These are phyloP conservation scores for Tanypteryx hageni DNA, from an alignment of 2,888 invertebrate species.

Conservation along the genomic window DNA sequence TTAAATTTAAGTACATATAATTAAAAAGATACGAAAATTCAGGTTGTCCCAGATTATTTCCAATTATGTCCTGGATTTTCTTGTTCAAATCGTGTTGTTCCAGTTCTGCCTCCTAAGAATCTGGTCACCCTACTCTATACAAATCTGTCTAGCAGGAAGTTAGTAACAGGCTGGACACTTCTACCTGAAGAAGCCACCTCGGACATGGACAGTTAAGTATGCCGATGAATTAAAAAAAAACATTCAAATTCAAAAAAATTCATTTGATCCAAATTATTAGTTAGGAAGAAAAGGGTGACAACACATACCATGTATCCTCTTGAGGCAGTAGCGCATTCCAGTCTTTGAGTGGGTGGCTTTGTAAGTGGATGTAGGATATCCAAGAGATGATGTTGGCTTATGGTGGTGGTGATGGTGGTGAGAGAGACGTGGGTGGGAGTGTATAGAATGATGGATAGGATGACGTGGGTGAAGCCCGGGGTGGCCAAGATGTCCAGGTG, in stretches of 20 bases:
- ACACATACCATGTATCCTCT: slow-evolving; percentile 87
- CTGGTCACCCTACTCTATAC: no score
- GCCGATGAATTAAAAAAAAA: not conserved
- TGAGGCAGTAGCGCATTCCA: slow-evolving; percentile 89
- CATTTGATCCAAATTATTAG: not conserved
- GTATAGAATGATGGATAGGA: slow-evolving; percentile 79
- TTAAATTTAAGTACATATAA: no score
- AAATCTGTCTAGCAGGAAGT: no score
- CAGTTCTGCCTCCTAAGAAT: no score
- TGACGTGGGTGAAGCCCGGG: slow-evolving; percentile 43
- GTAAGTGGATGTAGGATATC: slow-evolving; percentile 89
- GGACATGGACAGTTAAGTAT: not conserved
- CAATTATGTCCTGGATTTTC: no score
- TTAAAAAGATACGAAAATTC: no score
- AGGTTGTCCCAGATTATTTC: no score
- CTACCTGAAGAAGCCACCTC: not conserved
- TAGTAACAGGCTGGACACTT: not conserved
- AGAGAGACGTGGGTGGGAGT: slow-evolving; percentile 78
- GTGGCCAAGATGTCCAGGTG: slow-evolving; percentile 46
- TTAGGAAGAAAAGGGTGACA: not conserved
- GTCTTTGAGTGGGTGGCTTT: slow-evolving; percentile 93
- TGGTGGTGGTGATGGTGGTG: slow-evolving; percentile 72
- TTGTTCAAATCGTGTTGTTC: no score
- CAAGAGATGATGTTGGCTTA: slow-evolving; percentile 74
- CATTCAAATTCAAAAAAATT: not conserved